These are phyloP conservation scores for Neoniphon sammara DNA, from an alignment of 2,797 vertebrate species.

Conservation along the genomic window DNA sequence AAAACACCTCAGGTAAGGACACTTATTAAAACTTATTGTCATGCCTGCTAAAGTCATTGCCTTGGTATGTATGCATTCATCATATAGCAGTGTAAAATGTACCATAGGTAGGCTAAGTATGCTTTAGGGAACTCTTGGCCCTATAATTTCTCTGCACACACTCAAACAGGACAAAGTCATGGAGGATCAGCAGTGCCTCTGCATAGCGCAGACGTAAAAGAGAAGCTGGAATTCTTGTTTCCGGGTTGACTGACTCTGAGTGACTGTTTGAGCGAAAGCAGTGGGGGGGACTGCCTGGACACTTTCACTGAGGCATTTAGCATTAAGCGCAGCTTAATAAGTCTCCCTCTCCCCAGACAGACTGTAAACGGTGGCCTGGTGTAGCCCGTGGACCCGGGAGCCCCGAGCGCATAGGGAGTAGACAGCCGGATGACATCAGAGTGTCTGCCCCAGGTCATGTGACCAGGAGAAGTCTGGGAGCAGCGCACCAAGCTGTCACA, in stretches of 20 bases:
- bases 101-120: not conserved
- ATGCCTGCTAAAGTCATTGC: not conserved
- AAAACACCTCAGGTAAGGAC: not conserved
- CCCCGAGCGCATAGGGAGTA: not conserved
- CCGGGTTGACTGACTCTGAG: not conserved
- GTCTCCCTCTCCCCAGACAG: constrained; percentile 32
- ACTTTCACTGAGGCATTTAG: constrained; percentile 32
- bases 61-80: constrained; percentile 11
- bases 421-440: constrained; percentile 61
- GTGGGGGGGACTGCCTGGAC: not conserved
- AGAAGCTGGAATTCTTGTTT: not conserved
- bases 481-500: constrained; percentile 40
- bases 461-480: constrained; percentile 49
- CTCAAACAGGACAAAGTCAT: not conserved
- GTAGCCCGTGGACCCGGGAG: constrained; percentile 16
- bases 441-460: constrained; percentile 57
- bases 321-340: constrained; percentile 25
- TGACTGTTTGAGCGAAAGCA: constrained; percentile 40
- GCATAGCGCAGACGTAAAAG: not conserved
- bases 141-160: constrained; percentile 8
- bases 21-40: not conserved
- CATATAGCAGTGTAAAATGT: constrained; percentile 24
- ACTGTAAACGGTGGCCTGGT: not conserved
- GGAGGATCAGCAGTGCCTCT: not conserved
- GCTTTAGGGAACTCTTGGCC: constrained; percentile 8